These are phyloP conservation scores for Datnioides undecimradiatus DNA, from an alignment of 2,113 vertebrate species.

Conservation along the genomic window DNA sequence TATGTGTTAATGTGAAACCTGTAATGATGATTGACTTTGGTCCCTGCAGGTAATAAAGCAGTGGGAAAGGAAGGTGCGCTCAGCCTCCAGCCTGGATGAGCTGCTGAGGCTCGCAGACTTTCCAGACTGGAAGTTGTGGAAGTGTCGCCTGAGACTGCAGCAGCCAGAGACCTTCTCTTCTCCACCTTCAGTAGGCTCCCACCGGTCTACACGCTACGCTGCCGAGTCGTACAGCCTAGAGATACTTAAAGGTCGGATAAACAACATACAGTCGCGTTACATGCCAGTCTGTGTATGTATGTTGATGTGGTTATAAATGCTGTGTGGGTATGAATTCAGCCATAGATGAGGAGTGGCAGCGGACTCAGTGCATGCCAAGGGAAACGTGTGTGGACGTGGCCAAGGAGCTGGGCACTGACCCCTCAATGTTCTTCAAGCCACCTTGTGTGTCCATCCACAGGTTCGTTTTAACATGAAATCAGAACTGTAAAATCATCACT, in stretches of 20 bases:
- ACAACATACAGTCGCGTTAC: background rate
- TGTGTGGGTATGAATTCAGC: constrained; percentile 78
- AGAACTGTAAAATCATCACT: background rate
- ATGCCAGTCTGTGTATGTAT: background rate
- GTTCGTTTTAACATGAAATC: constrained; percentile 63
- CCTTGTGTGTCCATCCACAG: constrained; percentile 94
- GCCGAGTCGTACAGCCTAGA: constrained; percentile 93
- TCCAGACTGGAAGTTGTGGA: constrained; percentile 96
- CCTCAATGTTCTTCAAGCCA: constrained; percentile 95
- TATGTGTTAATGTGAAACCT: background rate
- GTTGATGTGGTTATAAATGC: background rate
- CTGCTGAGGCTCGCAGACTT: constrained; percentile 91
- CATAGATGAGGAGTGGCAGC: constrained; percentile 97
- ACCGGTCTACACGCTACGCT: constrained; percentile 94
- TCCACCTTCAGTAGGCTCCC: constrained; percentile 78
- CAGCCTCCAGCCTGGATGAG: constrained; percentile 92
- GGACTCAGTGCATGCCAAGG: constrained; percentile 94
- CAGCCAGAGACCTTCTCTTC: constrained; percentile 77
- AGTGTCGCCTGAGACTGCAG: constrained; percentile 91
- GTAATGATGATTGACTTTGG: constrained; percentile 1
- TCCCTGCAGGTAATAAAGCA: constrained; percentile 77
- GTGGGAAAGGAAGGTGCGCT: constrained; percentile 89
- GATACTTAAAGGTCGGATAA: constrained; percentile 90
- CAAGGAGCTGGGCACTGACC: constrained; percentile 90
- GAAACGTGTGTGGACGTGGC: constrained; percentile 95